Evolutionary conservation across 2,888 invertebrate species (phyloP).

Genomic region (Hipparchia semele): DNA sequence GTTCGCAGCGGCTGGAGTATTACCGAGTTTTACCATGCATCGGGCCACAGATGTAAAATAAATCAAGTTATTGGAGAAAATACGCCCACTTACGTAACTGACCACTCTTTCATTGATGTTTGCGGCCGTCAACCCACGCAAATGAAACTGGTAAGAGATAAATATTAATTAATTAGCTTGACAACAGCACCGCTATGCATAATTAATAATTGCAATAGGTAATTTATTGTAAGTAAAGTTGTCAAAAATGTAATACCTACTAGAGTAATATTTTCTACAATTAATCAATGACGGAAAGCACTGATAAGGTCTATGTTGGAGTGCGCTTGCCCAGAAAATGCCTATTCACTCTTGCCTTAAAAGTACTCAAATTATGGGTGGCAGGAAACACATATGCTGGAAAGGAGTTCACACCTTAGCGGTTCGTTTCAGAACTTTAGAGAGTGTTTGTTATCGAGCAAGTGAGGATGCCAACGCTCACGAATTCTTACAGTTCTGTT

Average conservation of each 20-base stretch:
- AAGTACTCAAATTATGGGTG: too few species aligned
- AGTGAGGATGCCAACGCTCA: too few species aligned
- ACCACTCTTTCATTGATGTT: slow-evolving; percentile 35
- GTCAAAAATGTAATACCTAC: background rate
- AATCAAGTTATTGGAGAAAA: slow-evolving; percentile 44
- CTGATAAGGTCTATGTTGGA: too few species aligned
- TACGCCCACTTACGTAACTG: slow-evolving; percentile 39
- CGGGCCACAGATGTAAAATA: slow-evolving; percentile 50
- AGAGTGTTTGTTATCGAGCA: too few species aligned
- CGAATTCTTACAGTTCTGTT: too few species aligned
- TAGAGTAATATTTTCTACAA: background rate
- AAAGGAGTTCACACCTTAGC: too few species aligned
- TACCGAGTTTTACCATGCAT: slow-evolving; percentile 53
- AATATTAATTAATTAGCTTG: slow-evolving; percentile 23
- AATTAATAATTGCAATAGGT: slow-evolving; percentile 21
- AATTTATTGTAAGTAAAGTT: slow-evolving; percentile 9
- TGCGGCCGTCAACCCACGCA: slow-evolving; percentile 29
- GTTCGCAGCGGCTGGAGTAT: slow-evolving; percentile 26
- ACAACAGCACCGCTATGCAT: slow-evolving; percentile 19
- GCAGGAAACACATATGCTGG: too few species aligned
- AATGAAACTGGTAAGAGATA: slow-evolving; percentile 20
- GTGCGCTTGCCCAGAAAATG: too few species aligned
- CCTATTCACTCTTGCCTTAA: too few species aligned
- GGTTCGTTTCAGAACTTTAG: too few species aligned
- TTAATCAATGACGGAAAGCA: background rate